These are phyloP conservation scores for Neodontobutis hainanensis DNA, from an alignment of 2,113 vertebrate species.

Conservation along the genomic window DNA sequence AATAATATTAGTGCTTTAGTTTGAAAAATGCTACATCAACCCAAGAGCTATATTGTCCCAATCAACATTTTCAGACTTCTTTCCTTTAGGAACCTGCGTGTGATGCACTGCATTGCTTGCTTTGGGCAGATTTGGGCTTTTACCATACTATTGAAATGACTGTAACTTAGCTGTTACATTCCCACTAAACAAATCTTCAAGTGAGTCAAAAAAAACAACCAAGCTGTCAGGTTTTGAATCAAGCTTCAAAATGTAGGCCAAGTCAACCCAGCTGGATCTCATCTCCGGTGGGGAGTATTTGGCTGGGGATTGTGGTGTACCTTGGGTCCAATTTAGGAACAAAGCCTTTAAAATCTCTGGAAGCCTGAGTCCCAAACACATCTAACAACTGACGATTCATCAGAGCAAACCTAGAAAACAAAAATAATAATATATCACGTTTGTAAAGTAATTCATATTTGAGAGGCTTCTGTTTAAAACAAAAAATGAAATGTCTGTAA, in stretches of 20 bases:
- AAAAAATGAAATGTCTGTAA: not conserved
- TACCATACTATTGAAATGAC: not conserved
- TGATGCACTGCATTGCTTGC: slow-evolving; percentile 5
- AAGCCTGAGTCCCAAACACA: slow-evolving; percentile 92
- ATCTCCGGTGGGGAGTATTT: slow-evolving; percentile 71
- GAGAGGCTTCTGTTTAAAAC: not conserved
- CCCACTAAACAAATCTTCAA: not conserved
- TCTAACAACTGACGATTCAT: slow-evolving; percentile 94
- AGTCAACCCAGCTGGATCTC: slow-evolving; percentile 83
- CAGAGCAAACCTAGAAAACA: slow-evolving; percentile 84
- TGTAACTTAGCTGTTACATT: slow-evolving; percentile 19
- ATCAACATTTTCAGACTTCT: not conserved
- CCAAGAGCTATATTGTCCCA: not conserved
- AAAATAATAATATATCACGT: not conserved
- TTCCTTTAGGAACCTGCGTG: slow-evolving; percentile 20
- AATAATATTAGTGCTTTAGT: not conserved
- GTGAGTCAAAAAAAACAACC: slow-evolving; percentile 15
- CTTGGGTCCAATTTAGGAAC: slow-evolving; percentile 88
- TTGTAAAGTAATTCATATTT: not conserved
- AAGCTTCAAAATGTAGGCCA: slow-evolving; percentile 17
- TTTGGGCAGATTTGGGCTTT: slow-evolving; percentile 14
- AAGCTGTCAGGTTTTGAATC: slow-evolving; percentile 24
- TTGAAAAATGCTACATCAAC: slow-evolving; percentile 3
- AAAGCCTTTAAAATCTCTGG: slow-evolving; percentile 88
- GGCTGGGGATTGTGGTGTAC: slow-evolving; percentile 69